These are phyloP conservation scores for Phalacrocorax brasilianus DNA, from an alignment of 2,113 vertebrate genomes.

Conservation along the genomic window DNA sequence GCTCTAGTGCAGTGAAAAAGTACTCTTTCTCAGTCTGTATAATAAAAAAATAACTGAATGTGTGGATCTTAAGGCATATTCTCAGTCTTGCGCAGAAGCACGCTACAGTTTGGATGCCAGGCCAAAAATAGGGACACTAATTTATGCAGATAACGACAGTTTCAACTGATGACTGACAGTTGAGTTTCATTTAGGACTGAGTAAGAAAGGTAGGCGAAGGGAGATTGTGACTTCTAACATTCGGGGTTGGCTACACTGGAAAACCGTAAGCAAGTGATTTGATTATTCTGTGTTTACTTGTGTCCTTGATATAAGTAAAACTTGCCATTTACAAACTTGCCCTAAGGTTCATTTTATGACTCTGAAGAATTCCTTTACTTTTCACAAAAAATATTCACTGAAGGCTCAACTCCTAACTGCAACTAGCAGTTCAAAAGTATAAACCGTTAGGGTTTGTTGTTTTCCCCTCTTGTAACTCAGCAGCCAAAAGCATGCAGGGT, in stretches of 20 bases:
- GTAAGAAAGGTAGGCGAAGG: background rate
- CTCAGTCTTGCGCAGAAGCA: background rate
- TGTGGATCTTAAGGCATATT: background rate
- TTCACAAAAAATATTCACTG: background rate
- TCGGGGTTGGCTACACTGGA: background rate
- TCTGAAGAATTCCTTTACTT: background rate
- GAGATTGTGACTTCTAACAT: background rate
- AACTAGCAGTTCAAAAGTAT: background rate
- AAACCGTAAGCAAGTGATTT: background rate
- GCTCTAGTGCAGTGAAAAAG: background rate
- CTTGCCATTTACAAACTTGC: background rate
- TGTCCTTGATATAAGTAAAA: background rate
- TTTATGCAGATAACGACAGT: fast-evolving
- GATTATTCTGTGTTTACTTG: background rate
- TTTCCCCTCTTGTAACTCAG: background rate
- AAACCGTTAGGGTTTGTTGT: too few species aligned
- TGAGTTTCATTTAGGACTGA: background rate
- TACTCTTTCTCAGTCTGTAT: background rate
- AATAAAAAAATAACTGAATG: background rate
- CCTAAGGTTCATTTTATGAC: background rate
- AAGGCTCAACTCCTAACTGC: background rate
- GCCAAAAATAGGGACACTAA: background rate
- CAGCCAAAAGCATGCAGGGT: background rate
- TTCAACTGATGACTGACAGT: background rate
- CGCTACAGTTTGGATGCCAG: background rate